These are phyloP conservation scores for Poeciliopsis retropinna DNA, from an alignment of 2,113 vertebrate genomes.

Conservation along the genomic window DNA sequence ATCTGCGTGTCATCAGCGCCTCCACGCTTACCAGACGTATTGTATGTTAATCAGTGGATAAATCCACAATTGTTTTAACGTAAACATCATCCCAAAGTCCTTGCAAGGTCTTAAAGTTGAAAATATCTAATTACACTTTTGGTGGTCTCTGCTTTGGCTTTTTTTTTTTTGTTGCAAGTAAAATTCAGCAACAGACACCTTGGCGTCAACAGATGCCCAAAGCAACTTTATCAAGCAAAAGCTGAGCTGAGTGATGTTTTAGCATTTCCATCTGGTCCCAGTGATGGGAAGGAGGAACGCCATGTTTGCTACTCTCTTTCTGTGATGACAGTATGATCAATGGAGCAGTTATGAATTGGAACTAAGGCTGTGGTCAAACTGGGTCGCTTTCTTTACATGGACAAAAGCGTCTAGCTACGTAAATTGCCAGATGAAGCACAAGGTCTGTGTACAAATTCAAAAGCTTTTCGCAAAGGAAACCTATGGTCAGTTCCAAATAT, in stretches of 20 bases:
- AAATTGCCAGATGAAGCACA: neutral
- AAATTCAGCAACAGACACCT: neutral
- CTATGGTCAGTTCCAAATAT: neutral
- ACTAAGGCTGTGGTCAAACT: slow-evolving; percentile 30
- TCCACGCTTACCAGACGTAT: slow-evolving; percentile 7
- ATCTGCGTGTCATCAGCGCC: slow-evolving; percentile 21
- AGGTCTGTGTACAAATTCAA: neutral
- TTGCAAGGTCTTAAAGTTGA: neutral
- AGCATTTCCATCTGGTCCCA: slow-evolving; percentile 41
- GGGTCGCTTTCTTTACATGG: neutral
- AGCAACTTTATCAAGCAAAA: slow-evolving; percentile 33
- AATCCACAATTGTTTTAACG: slow-evolving; percentile 14
- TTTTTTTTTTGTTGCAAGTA: neutral
- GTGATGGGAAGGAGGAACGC: slow-evolving; percentile 19
- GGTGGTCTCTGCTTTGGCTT: neutral
- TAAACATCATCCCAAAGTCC: slow-evolving; percentile 5
- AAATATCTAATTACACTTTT: slow-evolving; percentile 3
- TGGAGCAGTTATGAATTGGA: slow-evolving; percentile 26
- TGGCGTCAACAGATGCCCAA: neutral
- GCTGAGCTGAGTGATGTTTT: slow-evolving; percentile 31
- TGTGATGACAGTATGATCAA: slow-evolving; percentile 22
- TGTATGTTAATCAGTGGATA: slow-evolving; percentile 18
- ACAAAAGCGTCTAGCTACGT: slow-evolving; percentile 16
- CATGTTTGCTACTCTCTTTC: slow-evolving; percentile 25
- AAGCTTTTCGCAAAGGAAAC: slow-evolving; percentile 6